A percentile compares a stretch with the other conserved stretches of the same genome.
Evolutionary conservation across 2,113 vertebrate species (phyloP).

Genomic region (Cyanoramphus novaezelandiae): DNA sequence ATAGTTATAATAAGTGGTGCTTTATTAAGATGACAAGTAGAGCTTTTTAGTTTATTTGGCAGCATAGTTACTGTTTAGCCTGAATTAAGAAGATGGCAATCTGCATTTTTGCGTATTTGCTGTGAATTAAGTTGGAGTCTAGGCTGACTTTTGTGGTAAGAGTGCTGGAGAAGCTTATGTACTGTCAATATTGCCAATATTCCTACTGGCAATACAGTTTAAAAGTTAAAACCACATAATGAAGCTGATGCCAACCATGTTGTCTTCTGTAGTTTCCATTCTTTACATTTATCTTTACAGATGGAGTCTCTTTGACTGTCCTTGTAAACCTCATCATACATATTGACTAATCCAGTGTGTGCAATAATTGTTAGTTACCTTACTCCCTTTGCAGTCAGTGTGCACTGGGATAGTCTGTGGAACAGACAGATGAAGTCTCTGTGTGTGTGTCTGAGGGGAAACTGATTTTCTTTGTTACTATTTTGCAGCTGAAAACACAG

Average conservation of each 20-base stretch:
- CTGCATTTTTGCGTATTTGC: neutral
- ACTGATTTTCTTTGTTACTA: neutral
- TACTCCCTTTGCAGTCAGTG: slow-evolving; percentile 29
- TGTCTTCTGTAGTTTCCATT: slow-evolving; percentile 51
- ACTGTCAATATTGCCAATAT: neutral
- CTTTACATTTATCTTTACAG: slow-evolving; percentile 53
- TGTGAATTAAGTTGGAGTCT: neutral
- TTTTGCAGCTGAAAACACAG: slow-evolving; percentile 90
- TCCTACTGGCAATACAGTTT: neutral
- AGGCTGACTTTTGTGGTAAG: neutral
- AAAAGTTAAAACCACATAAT: neutral
- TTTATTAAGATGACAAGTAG: slow-evolving; percentile 30
- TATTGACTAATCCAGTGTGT: slow-evolving; percentile 63
- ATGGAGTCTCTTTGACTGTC: slow-evolving; percentile 57
- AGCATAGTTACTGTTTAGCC: neutral
- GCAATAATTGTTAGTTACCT: slow-evolving; percentile 3
- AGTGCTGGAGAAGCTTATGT: neutral
- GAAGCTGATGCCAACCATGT: neutral
- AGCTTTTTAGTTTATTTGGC: slow-evolving; percentile 33
- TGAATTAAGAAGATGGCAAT: neutral
- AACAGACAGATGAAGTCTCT: neutral
- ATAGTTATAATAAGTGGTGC: slow-evolving; percentile 9
- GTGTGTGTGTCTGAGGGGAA: neutral
- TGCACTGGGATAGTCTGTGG: slow-evolving; percentile 8
- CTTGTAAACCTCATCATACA: slow-evolving; percentile 38